phyloP scores from a whole-genome alignment of 2,888 invertebrate genomes.

The Drosophila pseudotalamancana region DNA sequence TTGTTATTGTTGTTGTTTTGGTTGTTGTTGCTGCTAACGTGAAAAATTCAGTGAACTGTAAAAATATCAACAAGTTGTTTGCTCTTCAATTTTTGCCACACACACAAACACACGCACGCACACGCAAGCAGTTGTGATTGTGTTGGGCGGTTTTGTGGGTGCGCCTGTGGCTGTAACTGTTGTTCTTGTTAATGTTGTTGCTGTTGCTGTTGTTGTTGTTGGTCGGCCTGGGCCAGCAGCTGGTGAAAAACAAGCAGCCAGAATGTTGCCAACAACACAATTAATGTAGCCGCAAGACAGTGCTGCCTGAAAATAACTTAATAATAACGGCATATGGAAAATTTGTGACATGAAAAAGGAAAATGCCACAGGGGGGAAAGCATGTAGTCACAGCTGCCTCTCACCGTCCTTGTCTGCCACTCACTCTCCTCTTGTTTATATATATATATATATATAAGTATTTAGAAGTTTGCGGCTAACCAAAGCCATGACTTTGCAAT shows the following conservation, averaged over 20 bases:
- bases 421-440: background rate
- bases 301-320: slow-evolving; percentile 60
- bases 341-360: slow-evolving; percentile 53
- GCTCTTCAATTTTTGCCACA: slow-evolving; percentile 66
- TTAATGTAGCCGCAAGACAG: slow-evolving; percentile 58
- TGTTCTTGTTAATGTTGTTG: too few species aligned
- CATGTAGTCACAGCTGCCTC: slow-evolving; percentile 3
- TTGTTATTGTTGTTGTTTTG: slow-evolving; percentile 18
- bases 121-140: slow-evolving; percentile 16
- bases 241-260: slow-evolving; percentile 54
- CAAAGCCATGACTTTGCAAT: slow-evolving; percentile 29
- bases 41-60: slow-evolving; percentile 76
- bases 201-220: slow-evolving; percentile 19
- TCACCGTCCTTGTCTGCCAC: background rate
- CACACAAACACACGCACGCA: slow-evolving; percentile 32
- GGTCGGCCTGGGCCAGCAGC: slow-evolving; percentile 56
- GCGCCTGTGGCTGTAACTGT: slow-evolving; percentile 22
- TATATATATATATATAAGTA: slow-evolving; percentile 1
- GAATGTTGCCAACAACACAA: slow-evolving; percentile 60
- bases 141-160: slow-evolving; percentile 28
- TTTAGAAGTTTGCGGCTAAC: slow-evolving; percentile 42
- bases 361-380: slow-evolving; percentile 17
- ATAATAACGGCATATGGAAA: slow-evolving; percentile 74
- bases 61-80: slow-evolving; percentile 80
- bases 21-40: slow-evolving; percentile 45